These are phyloP conservation scores for Ypsolopha sequella DNA, from an alignment of 2,888 invertebrate genomes.

Conservation along the genomic window DNA sequence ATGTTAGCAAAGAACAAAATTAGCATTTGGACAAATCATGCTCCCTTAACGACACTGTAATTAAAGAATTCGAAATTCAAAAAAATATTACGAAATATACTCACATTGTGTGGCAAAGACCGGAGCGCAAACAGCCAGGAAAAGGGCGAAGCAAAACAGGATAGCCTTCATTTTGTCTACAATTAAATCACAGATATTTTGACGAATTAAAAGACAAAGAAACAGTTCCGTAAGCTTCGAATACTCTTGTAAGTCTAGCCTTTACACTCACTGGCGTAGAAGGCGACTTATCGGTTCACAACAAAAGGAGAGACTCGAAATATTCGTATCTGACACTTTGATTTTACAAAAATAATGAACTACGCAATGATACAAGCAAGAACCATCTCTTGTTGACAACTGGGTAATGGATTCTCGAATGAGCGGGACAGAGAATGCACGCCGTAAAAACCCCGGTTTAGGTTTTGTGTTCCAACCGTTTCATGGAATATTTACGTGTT, in stretches of 20 bases:
- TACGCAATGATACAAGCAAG: constrained; percentile 52
- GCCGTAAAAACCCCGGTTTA: constrained; percentile 29
- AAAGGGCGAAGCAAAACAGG: constrained; percentile 54
- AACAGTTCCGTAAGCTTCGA: constrained; percentile 15
- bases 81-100: constrained; percentile 37
- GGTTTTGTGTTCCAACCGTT: constrained; percentile 59
- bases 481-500: constrained; percentile 28
- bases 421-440: constrained; percentile 38
- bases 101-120: constrained; percentile 76
- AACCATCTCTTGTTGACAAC: constrained; percentile 52
- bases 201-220: constrained; percentile 30
- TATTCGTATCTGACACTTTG: constrained; percentile 34
- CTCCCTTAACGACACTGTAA: no score
- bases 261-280: constrained; percentile 95
- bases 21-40: no score
- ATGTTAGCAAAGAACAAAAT: no score
- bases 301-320: constrained; percentile 36
- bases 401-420: constrained; percentile 28
- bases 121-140: constrained; percentile 60
- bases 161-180: constrained; percentile 70
- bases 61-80: constrained; percentile 10
- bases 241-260: constrained; percentile 68
- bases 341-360: constrained; percentile 48
- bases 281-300: constrained; percentile 73
- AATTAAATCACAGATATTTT: constrained; percentile 64